phyloP scores from a whole-genome alignment of 2,113 vertebrate species.

The Caranx ignobilis region DNA sequence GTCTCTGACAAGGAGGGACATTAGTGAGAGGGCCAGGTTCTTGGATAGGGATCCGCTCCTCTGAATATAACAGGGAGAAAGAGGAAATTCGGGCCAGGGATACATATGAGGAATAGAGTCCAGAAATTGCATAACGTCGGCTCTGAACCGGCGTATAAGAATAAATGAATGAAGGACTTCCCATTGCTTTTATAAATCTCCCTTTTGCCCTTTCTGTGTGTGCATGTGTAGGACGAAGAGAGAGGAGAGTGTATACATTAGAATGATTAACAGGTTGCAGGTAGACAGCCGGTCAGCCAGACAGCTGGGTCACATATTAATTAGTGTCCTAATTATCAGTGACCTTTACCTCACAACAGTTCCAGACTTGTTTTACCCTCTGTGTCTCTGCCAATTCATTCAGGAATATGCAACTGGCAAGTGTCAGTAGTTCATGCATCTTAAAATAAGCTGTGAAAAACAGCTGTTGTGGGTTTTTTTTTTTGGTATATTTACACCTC shows the following conservation, averaged over 20 bases:
- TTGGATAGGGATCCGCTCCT: constrained; percentile 62
- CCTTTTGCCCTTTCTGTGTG: background rate
- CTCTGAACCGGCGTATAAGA: background rate
- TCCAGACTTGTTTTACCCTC: constrained; percentile 36
- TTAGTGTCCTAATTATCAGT: constrained; percentile 62
- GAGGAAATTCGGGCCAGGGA: constrained; percentile 10
- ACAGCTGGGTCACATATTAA: constrained; percentile 62
- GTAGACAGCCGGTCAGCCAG: constrained; percentile 46
- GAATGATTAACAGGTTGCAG: constrained; percentile 44
- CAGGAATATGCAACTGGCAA: constrained; percentile 41
- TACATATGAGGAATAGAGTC: constrained; percentile 33
- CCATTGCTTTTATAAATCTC: constrained; percentile 4
- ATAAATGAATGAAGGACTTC: constrained; percentile 7
- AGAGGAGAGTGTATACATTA: constrained; percentile 19
- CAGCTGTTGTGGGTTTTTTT: constrained; percentile 12
- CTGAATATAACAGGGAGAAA: constrained; percentile 44
- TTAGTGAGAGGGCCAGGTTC: constrained; percentile 77
- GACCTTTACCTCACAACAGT: constrained; percentile 56
- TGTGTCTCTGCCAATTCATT: constrained; percentile 48
- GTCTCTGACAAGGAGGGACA: constrained; percentile 82
- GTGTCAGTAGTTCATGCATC: constrained; percentile 36
- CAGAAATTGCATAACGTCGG: constrained; percentile 36
- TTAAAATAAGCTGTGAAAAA: constrained; percentile 21
- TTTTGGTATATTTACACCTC: background rate
- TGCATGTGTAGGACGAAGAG: background rate